Base-by-base conservation (phyloP, 2,113 vertebrate genomes). In the Clinocottus analis region DNA sequence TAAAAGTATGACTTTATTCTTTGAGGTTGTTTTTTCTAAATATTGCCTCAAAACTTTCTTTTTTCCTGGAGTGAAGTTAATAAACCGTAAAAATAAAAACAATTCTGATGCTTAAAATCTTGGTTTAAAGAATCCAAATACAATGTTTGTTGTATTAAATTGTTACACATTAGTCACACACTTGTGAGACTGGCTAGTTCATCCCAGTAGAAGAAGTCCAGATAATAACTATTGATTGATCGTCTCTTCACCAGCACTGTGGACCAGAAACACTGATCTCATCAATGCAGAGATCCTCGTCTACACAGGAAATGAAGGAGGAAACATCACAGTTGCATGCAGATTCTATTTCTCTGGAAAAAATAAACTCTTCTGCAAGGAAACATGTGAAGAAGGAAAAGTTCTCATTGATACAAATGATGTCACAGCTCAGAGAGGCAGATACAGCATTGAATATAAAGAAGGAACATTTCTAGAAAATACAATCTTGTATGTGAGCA, bases 331-430 rank as follows among this genome's bases (percentile, higher is more conserved):
- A 17, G 21, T 63, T 21, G 0, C 0, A 19, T 74, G 72, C 45
- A 0, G 0, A 2, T 74, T 63, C n/a, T 0, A 0, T 7, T 13
- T 27, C 3, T 8, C 31, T 61, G n/a, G 41, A 35, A 5, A 0
- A 0, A 63, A 0, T 1, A 63, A 13, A 16, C 0, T 19, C 9
- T 41, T 74, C 45, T 64, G 60, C 9, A 53, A n/a, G 1, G 1
- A 14, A 1, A 0, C 11, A 19, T 74, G 71, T 74, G 2, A 35
- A 61, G 29, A 17, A 1, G 8, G 8, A 61, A 2, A 63, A 2
- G 14, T 55, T 64, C 72, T 75, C 6, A 25, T 75, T 39, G 1
- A 53, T 8, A 74, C 72, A 19, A 0, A 5, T 0, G 0, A 37
- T 2, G 1, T 5, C 45, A 16, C n/a, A 12, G 60, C 9, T 29